Evolutionary conservation across 2,113 vertebrate species (phyloP), one percentile per base, ranked within the genome.

Genomic region (Indri indri): DNA sequence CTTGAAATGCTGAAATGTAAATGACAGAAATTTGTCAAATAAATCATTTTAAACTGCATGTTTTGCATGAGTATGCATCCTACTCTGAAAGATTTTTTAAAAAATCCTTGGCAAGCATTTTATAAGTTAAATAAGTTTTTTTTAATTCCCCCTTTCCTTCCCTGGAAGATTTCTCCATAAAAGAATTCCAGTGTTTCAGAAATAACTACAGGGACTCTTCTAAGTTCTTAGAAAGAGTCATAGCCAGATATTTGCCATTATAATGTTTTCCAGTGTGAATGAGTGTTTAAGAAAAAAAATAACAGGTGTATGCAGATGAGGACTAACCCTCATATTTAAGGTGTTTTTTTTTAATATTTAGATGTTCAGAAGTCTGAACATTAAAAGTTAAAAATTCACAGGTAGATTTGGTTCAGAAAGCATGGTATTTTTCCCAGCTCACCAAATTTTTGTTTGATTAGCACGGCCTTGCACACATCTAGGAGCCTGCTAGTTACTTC

Each of bases 1-100:
- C 25, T 61, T 87, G 61, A 93, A 96, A 79, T 59, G 65, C 71
- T 90, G 71, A 95, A 85, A 92, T 97, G 91, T 95, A 90, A 98
- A 76, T 61, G 42, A 90, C 54, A 87, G 17, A 95, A 91, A 47
- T 70, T 88, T 92, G n/a, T 91, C 92, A 89, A 96, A 90, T 97
- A 76, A 96, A 95, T 88, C 11, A 80, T 42, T 96, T 88, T 93
- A 93, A 95, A 95, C 30, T 65, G n/a, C 73, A 82, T 88, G 52
- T 95, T 57, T 1, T 95, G 42, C 50, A 68, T 54, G 37, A 92
- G 17, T 92, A 47, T 92, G 27, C 37, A 79, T 96, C 70, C 73
- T 74, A 25, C 83, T 73, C 74, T 32, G 81, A 93, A 84, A 91
- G 61, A 47, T 82, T 5, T n/a, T n/a, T 83, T 74, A 45, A 54